Evolutionary conservation across 2,888 invertebrate species (phyloP).

Genomic region (Galerucella pusilla): DNA sequence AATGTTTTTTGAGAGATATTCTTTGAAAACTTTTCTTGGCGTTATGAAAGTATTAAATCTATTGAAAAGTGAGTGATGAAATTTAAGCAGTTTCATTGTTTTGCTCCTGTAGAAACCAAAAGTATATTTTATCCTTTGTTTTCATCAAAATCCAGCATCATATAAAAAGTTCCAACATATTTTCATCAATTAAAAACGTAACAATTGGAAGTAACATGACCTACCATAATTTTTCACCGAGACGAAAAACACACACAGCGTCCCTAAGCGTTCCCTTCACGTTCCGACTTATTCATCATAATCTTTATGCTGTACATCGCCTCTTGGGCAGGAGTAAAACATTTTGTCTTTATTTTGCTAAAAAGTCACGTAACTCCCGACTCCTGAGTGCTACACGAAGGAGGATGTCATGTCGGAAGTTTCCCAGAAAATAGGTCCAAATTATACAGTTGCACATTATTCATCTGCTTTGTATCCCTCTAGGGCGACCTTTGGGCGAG

Average conservation of each 20-base stretch:
- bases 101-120: too few species aligned
- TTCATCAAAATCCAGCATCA: too few species aligned
- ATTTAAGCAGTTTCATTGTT: too few species aligned
- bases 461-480: slow-evolving; percentile 32
- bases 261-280: slow-evolving; percentile 6
- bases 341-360: slow-evolving; percentile 29
- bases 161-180: not conserved
- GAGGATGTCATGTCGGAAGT: slow-evolving; percentile 39
- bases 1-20: too few species aligned
- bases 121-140: too few species aligned
- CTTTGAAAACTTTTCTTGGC: too few species aligned
- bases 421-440: slow-evolving; percentile 36
- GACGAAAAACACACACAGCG: not conserved
- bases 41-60: too few species aligned
- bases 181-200: not conserved
- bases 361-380: slow-evolving; percentile 37
- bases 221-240: not conserved
- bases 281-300: slow-evolving; percentile 12
- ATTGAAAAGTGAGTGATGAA: too few species aligned
- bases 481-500: slow-evolving; percentile 3
- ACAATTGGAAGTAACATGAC: not conserved
- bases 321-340: slow-evolving; percentile 12
- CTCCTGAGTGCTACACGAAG: slow-evolving; percentile 32
- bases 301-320: slow-evolving; percentile 16
- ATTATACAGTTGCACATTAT: slow-evolving; percentile 39